Conservation (phyloP, 2,888 invertebrate genomes). For the Apamea anceps region DNA sequence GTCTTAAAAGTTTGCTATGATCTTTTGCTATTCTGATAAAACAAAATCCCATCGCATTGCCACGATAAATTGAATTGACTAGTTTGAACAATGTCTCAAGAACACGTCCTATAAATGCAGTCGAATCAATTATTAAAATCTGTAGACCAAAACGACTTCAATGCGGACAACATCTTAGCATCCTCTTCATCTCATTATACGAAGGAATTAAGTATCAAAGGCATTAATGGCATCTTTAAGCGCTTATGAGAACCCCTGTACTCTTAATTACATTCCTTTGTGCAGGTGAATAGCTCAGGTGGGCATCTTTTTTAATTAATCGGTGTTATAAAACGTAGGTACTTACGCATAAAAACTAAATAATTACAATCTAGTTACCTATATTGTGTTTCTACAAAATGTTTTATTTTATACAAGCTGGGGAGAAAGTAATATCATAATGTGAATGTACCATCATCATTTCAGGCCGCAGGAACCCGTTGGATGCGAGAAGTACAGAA, state of each 20-base stretch:
- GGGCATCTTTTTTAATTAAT: slow-evolving; percentile 51
- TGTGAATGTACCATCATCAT: neutral
- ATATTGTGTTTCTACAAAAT: neutral
- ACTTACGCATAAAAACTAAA: neutral
- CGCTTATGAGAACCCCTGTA: slow-evolving; percentile 44
- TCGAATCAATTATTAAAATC: slow-evolving; percentile 42
- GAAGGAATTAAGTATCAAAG: slow-evolving; percentile 63
- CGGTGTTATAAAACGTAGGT: neutral
- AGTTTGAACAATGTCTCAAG: slow-evolving; percentile 17
- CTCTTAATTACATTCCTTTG: slow-evolving; percentile 68
- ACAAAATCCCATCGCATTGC: neutral
- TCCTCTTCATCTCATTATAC: slow-evolving; percentile 49
- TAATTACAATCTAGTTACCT: neutral
- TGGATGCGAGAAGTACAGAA: no score
- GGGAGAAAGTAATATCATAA: neutral
- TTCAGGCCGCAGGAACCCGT: no score
- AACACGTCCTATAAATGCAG: slow-evolving; percentile 10
- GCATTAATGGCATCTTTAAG: slow-evolving; percentile 59
- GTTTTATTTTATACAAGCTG: neutral
- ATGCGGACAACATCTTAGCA: slow-evolving; percentile 46
- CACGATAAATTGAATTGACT: neutral
- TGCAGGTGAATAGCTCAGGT: slow-evolving; percentile 48
- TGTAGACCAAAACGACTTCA: slow-evolving; percentile 18
- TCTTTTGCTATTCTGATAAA: no score
- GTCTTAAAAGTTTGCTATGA: neutral